phyloP scores from a whole-genome alignment of 2,888 invertebrate species.

The Diploptera punctata region DNA sequence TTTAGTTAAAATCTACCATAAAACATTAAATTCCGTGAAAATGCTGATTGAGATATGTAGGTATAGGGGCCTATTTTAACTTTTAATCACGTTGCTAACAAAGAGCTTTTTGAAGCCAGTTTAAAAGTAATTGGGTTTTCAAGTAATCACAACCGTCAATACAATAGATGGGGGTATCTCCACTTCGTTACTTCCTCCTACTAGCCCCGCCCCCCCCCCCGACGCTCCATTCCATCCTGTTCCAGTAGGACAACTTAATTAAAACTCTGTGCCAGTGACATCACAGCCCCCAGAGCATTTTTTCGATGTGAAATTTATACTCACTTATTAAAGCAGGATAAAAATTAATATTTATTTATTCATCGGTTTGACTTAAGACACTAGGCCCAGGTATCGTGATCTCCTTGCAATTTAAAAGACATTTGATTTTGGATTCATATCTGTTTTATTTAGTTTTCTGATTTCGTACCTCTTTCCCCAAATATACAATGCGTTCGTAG shows the following conservation, averaged over 20 bases:
- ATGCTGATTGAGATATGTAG: too few species aligned
- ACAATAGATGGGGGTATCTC: background rate
- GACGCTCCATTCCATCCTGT: background rate
- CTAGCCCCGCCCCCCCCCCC: background rate
- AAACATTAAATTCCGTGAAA: too few species aligned
- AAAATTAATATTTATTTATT: background rate
- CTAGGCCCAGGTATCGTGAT: too few species aligned
- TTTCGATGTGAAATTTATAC: background rate
- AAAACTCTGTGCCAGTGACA: constrained; percentile 1
- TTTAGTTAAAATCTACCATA: too few species aligned
- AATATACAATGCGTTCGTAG: too few species aligned
- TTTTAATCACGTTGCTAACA: background rate
- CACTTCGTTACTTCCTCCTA: background rate
- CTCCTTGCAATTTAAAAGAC: too few species aligned
- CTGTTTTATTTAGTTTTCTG: too few species aligned
- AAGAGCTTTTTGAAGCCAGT: background rate
- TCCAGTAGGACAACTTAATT: background rate
- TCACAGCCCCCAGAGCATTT: background rate
- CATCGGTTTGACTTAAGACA: too few species aligned
- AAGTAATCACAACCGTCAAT: constrained; percentile 6
- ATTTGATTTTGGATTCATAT: too few species aligned
- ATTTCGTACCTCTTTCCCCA: too few species aligned
- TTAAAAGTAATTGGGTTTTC: constrained; percentile 7
- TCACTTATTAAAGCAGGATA: background rate
- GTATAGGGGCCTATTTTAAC: background rate